Base-by-base conservation (phyloP, 2,888 invertebrate genomes). In the Muscina levida region DNA sequence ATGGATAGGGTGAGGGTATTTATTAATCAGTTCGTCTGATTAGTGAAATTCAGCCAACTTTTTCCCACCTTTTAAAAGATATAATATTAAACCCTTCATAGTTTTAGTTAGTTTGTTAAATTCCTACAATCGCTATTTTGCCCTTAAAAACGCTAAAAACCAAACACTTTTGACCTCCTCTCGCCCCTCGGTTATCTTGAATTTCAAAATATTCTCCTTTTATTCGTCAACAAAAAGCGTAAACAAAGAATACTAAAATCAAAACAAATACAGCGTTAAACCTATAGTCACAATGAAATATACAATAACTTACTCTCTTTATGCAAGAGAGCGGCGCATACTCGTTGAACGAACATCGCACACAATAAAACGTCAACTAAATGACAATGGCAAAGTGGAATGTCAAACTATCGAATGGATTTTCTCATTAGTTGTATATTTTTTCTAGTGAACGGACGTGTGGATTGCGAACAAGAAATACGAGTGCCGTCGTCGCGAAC, bases 211-310 rank as follows among this genome's bases (percentile, higher is more conserved):
- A 72, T 22, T 68, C 13, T 31, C 67, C 13, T 6, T 11, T 10
- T 51, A 76, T 79, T 76, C 79, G 79, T 79, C 79, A 77, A 74
- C 71, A 81, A 73, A 71, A 66, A 66, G 71, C 44, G 73, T 80
- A 80, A 81, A 81, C 72, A 81, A 71, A 81, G 81, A 66, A 74
- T 13, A 2, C 0, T 1, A 31, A 67, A 31, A 68, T 46, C 81
- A 81, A 66, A 81, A 81, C 74, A 81, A 81, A 77, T 2, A 1
- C 8, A 11, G 0, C 1, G 26, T 67, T 67, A 51, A 77, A 81
- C 66, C 71, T 57, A 37, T 53, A 1, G 2, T 4, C 17, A 72
- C 13, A 68, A 56, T 6, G 26, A 62, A 77, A 15, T 13, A 31
- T 0, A 44, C 42, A 72, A 31, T 31, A 31, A 31, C 31, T 31